Base-by-base conservation (phyloP, 2,797 vertebrate genomes). In the Sebastes minor region DNA sequence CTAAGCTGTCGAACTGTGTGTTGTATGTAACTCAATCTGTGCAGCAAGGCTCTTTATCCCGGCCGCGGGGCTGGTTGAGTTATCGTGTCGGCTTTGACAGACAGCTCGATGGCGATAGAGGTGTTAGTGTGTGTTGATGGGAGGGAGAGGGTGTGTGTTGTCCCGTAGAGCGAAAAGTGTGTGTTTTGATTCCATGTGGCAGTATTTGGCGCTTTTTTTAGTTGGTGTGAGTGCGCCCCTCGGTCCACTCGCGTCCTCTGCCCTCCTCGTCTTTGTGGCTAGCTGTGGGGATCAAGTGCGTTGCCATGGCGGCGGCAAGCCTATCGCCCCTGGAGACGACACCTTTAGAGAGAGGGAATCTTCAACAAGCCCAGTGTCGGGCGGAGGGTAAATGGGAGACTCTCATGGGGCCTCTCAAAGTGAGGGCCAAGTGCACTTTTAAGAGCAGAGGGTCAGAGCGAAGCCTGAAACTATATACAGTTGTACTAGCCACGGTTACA, bases 241-340 rank as follows among this genome's bases (percentile, higher is more conserved):
- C 81, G 13, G 10, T 77, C 56, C 49, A 13, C 77, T 63, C 20
- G 56, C 23, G 76, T 80, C 63, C 52, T 55, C 64, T 33, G 8
- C 74, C 88, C 78, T 90, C 88, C 80, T 79, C n/a, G 69, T 87
- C 86, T 93, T 92, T 93, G 89, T 90, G 20, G 0, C 7, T 42
- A 87, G 16, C 90, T 74, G 78, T 28, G 73, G 81, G 80, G 85
- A 93, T 95, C 93, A 94, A 88, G 91, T 85, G 61, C 18, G 89
- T 95, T 91, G 56, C 89, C 91, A 88, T 90, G 88, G 82, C 46
- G 72, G 86, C 89, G 13, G 75, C 63, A 27, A 85, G 84, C 87
- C 86, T 66, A 70, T 85, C 76, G 49, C 92, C 92, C 88, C 88
- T 71, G 74, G 86, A 89, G 83, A 90, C 71, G 64, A 82, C 74